Evolutionary conservation across 2,797 vertebrate species (phyloP).

Genomic region (Sparus aurata): DNA sequence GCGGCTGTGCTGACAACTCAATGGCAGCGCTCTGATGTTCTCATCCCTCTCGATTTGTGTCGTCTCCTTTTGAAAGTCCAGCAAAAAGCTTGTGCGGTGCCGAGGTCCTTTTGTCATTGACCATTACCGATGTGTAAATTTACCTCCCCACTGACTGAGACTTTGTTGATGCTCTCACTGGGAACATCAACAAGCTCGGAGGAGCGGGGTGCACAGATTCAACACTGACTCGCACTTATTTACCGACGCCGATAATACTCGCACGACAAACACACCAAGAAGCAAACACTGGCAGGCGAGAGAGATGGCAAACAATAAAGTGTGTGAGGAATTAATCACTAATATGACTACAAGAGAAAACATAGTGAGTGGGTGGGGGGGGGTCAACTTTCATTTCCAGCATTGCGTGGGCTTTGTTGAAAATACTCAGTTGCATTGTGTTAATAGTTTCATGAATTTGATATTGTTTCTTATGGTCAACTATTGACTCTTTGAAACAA

Average conservation of each 20-base stretch:
- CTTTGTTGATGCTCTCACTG: slow-evolving; percentile 33
- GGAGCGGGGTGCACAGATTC: slow-evolving; percentile 23
- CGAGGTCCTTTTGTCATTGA: slow-evolving; percentile 32
- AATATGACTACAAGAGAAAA: slow-evolving; percentile 37
- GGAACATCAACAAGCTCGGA: slow-evolving; percentile 40
- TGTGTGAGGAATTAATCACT: slow-evolving; percentile 61
- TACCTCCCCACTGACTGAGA: slow-evolving; percentile 2
- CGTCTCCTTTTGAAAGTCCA: slow-evolving; percentile 42
- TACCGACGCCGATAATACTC: slow-evolving; percentile 54
- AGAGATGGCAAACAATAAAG: slow-evolving; percentile 59
- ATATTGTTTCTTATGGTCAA: background rate
- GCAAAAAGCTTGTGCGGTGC: background rate
- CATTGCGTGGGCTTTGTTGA: background rate
- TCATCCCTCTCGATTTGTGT: slow-evolving; percentile 16
- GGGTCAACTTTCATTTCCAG: background rate
- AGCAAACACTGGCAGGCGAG: slow-evolving; percentile 60
- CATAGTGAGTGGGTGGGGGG: background rate
- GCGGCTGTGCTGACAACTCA: slow-evolving; percentile 12
- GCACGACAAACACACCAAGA: slow-evolving; percentile 56
- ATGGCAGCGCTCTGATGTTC: background rate
- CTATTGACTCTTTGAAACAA: background rate
- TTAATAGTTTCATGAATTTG: background rate
- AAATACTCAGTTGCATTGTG: background rate
- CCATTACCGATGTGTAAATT: slow-evolving; percentile 51
- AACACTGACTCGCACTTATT: slow-evolving; percentile 42